Percentiles rank a stretch among this genome's conserved stretches.
Conservation (phyloP, 2,797 vertebrate genomes). For the Chaetophractus vellerosus region DNA sequence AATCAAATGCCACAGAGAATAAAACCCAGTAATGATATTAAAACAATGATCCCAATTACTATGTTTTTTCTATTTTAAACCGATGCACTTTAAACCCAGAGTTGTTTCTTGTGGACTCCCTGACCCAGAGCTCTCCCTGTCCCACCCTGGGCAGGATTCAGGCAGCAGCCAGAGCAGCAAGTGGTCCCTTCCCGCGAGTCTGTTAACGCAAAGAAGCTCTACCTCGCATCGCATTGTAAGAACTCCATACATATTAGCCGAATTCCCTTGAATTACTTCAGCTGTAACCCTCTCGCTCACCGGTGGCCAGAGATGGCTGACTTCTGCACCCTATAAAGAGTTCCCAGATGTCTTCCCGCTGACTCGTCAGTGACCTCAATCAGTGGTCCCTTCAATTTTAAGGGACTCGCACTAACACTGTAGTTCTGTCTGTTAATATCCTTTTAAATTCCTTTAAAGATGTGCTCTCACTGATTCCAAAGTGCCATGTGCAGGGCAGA, state of each 20-base stretch:
- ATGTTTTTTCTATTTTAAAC: background rate
- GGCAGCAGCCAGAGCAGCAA: background rate
- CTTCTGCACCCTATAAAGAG: background rate
- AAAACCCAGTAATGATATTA: background rate
- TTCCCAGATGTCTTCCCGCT: background rate
- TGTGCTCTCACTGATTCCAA: background rate
- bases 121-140: background rate
- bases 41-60: background rate
- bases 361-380: background rate
- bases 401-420: background rate
- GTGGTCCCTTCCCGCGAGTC: background rate
- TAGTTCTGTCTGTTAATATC: background rate
- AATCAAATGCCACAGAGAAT: background rate
- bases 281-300: background rate
- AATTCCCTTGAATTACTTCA: background rate
- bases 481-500: background rate
- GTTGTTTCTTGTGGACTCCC: background rate
- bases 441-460: background rate
- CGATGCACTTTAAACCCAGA: background rate
- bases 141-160: background rate
- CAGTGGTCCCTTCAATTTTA: background rate
- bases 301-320: background rate
- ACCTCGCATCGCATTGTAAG: background rate
- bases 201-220: background rate
- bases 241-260: background rate